These are phyloP conservation scores for Podotricha telesiphe DNA, from an alignment of 2,888 invertebrate genomes.

Conservation along the genomic window DNA sequence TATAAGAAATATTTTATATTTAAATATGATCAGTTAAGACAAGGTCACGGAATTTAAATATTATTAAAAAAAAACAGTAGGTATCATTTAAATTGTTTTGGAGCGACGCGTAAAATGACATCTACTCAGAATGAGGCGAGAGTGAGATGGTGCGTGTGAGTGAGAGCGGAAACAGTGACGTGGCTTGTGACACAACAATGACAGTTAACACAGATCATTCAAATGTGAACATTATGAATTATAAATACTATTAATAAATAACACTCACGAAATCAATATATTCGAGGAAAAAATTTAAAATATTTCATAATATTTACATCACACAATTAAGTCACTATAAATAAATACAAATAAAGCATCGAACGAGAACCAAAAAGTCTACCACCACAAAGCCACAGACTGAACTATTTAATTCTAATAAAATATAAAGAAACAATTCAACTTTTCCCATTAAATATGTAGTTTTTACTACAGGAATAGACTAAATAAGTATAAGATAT, in stretches of 20 bases:
- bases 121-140: conserved; percentile 75
- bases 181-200: conserved; percentile 66
- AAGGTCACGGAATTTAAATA: neutral
- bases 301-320: conserved; percentile 42
- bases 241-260: conserved; percentile 12
- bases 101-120: conserved; percentile 52
- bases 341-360: conserved; percentile 38
- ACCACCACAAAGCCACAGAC: conserved; percentile 37
- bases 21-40: conserved; percentile 16
- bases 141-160: conserved; percentile 81
- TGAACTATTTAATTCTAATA: conserved; percentile 7
- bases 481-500: neutral
- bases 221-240: conserved; percentile 42
- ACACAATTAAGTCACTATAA: conserved; percentile 30
- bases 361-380: conserved; percentile 29
- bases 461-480: neutral
- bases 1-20: neutral
- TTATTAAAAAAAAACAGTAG: neutral
- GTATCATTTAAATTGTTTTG: conserved; percentile 23
- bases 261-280: neutral
- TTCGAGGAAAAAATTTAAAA: neutral
- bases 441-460: conserved; percentile 2
- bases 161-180: conserved; percentile 81
- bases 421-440: neutral
- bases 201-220: conserved; percentile 38